phyloP scores from a whole-genome alignment of 2,113 vertebrate species.

The Hemichromis elongatus region DNA sequence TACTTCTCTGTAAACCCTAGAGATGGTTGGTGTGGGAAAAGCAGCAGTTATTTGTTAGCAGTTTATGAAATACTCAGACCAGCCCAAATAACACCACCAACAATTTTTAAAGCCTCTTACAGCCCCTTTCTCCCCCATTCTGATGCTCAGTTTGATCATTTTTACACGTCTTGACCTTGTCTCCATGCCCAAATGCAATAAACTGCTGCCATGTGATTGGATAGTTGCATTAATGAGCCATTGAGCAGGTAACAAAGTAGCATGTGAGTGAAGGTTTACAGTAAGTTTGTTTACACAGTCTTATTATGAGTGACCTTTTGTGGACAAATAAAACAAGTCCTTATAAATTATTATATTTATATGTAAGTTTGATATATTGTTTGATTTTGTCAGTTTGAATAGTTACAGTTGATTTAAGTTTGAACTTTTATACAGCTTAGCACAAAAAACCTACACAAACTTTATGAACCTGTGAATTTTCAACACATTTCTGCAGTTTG shows the following conservation, averaged over 20 bases:
- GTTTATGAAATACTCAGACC: neutral
- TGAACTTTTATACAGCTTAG: neutral
- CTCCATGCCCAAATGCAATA: neutral
- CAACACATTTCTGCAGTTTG: neutral
- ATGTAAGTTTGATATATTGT: neutral
- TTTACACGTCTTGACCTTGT: neutral
- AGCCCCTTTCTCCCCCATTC: neutral
- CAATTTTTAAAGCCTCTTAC: neutral
- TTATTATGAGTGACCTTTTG: neutral
- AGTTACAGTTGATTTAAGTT: neutral
- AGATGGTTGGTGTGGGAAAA: neutral
- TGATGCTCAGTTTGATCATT: neutral
- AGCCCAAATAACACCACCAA: neutral
- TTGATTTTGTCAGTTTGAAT: neutral
- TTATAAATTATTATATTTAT: neutral
- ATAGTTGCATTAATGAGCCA: neutral
- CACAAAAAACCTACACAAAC: neutral
- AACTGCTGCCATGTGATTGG: neutral
- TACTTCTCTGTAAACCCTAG: accelerated
- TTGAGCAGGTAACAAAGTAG: neutral
- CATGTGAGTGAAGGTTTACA: neutral
- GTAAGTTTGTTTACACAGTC: neutral
- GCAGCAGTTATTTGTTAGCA: neutral
- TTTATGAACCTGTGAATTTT: neutral
- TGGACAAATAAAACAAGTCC: neutral